These are phyloP conservation scores for Agrochola lychnidis DNA, from an alignment of 2,888 invertebrate genomes.

Conservation along the genomic window DNA sequence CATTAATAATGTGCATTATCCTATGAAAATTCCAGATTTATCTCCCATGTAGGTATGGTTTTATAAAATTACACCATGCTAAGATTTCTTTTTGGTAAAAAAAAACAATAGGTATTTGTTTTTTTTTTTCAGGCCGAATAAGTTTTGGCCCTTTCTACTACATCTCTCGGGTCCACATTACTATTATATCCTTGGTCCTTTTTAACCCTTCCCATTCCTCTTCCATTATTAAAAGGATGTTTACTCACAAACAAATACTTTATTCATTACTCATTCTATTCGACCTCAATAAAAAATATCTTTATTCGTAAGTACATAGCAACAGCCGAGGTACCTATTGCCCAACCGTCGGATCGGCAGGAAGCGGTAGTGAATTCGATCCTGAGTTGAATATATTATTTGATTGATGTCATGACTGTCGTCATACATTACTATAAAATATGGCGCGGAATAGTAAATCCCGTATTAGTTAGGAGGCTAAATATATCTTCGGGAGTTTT, in stretches of 20 bases:
- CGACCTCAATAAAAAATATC: constrained; percentile 65
- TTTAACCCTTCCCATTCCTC: constrained; percentile 8
- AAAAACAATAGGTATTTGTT: too few species aligned
- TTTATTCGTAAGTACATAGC: constrained; percentile 63
- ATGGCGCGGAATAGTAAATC: constrained; percentile 74
- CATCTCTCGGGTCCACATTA: too few species aligned
- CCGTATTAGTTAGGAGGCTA: constrained; percentile 57
- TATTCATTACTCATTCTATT: constrained; percentile 49
- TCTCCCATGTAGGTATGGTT: too few species aligned
- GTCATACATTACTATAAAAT: constrained; percentile 75
- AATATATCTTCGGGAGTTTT: constrained; percentile 57
- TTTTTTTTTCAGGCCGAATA: too few species aligned
- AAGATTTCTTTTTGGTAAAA: too few species aligned
- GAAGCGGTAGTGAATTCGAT: constrained; percentile 87
- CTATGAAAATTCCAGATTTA: too few species aligned
- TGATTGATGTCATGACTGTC: constrained; percentile 79
- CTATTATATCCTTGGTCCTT: neutral
- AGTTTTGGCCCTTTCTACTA: too few species aligned
- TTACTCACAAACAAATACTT: constrained; percentile 50
- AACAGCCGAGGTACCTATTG: constrained; percentile 66
- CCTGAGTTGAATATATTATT: constrained; percentile 85
- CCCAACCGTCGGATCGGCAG: constrained; percentile 75
- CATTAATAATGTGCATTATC: too few species aligned
- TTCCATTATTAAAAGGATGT: constrained; percentile 25
- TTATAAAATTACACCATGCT: too few species aligned